Percentiles rank a stretch among this genome's conserved stretches.
Evolutionary conservation across 2,888 invertebrate species (phyloP).

Genomic region (Drosophila lutescens): DNA sequence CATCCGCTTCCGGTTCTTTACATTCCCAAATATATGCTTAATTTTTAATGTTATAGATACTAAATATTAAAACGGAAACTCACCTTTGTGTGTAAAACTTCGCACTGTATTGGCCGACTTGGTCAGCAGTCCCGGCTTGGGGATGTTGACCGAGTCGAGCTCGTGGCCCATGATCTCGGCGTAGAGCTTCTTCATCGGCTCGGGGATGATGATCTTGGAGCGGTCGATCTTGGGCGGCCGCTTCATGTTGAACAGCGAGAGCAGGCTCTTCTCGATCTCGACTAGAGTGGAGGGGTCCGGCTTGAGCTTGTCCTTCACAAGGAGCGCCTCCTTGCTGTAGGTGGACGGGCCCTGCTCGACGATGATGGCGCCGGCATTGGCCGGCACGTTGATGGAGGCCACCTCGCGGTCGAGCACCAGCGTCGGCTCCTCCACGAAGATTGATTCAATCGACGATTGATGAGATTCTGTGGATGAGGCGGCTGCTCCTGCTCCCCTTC

Average conservation of each 20-base stretch:
- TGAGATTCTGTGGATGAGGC: constrained; percentile 44
- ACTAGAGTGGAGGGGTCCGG: constrained; percentile 84
- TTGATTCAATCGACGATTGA: constrained; percentile 42
- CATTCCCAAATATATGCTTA: too few species aligned
- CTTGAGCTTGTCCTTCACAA: constrained; percentile 78
- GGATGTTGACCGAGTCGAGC: constrained; percentile 88
- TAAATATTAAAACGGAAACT: constrained; percentile 68
- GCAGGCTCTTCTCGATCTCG: constrained; percentile 84
- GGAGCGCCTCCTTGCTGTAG: constrained; percentile 80
- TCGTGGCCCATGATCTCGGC: constrained; percentile 87
- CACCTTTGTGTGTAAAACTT: constrained; percentile 92
- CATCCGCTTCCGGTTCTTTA: background rate
- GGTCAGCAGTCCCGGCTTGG: constrained; percentile 88
- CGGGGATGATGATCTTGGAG: constrained; percentile 87
- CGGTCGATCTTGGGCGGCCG: constrained; percentile 84
- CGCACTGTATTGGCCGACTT: constrained; percentile 93
- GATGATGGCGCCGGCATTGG: constrained; percentile 61
- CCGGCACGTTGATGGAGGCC: constrained; percentile 63
- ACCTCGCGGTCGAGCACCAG: constrained; percentile 52
- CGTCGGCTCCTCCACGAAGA: constrained; percentile 49
- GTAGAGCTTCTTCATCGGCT: constrained; percentile 92
- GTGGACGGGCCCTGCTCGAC: constrained; percentile 74
- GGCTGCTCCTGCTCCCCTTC: background rate
- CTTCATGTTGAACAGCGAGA: constrained; percentile 84
- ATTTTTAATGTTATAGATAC: too few species aligned